These are phyloP conservation scores for Desoria tigrina DNA, from an alignment of 2,888 invertebrate genomes.

Conservation along the genomic window DNA sequence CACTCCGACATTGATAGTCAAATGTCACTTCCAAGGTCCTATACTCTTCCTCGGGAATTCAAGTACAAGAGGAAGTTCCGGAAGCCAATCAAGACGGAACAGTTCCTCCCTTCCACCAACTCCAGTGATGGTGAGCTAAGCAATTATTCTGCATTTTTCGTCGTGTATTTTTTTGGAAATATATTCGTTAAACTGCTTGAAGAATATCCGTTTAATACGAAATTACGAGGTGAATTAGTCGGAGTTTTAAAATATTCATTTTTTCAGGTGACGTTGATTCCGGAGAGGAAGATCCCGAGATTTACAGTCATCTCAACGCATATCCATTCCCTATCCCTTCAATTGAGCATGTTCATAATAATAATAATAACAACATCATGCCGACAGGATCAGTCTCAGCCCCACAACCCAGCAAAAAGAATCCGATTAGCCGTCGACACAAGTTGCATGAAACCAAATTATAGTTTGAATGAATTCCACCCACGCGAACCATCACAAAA, in stretches of 20 bases:
- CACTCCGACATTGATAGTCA: constrained; percentile 73
- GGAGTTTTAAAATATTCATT: constrained; percentile 27
- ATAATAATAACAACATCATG: neutral
- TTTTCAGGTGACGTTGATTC: constrained; percentile 76
- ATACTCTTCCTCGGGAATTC: constrained; percentile 81
- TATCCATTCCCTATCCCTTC: constrained; percentile 50
- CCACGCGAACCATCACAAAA: constrained; percentile 18
- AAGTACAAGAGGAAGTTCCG: constrained; percentile 70
- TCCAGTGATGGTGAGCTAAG: constrained; percentile 73
- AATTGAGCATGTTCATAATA: constrained; percentile 42
- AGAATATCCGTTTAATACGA: too few species aligned
- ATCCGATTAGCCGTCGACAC: constrained; percentile 34
- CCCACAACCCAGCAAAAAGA: constrained; percentile 28
- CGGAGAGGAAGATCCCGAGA: constrained; percentile 65
- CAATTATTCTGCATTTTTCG: neutral
- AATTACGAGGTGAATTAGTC: too few species aligned
- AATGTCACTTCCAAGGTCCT: constrained; percentile 79
- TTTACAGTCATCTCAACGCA: constrained; percentile 40
- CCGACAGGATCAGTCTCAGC: constrained; percentile 15
- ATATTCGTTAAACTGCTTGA: too few species aligned
- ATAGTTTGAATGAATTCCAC: constrained; percentile 29
- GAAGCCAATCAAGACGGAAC: constrained; percentile 66
- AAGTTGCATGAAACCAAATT: constrained; percentile 52
- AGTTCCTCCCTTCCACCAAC: constrained; percentile 77
- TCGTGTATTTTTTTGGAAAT: constrained; percentile 3